A percentile compares a stretch with the other conserved stretches of the same genome.
phyloP scores from a whole-genome alignment of 1,140 invertebrate genomes.

The Pseudoatta argentina region DNA sequence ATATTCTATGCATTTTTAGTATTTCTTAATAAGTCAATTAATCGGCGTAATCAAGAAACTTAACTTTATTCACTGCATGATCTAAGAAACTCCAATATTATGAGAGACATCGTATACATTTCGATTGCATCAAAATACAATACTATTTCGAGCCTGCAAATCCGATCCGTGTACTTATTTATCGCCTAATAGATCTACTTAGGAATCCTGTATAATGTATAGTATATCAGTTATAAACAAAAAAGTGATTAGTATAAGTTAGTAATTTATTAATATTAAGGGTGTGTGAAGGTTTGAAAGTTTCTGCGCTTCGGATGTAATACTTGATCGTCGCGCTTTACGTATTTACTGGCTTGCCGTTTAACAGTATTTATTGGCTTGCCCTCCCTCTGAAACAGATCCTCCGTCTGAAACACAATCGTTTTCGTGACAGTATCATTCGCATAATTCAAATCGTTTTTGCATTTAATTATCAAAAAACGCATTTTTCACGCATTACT shows the following conservation, averaged over 20 bases:
- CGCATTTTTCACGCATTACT: neutral
- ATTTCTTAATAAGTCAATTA: neutral
- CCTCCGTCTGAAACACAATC: conserved; percentile 43
- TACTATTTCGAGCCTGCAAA: neutral
- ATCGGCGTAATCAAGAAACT: conserved; percentile 6
- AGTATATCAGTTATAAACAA: conserved; percentile 4
- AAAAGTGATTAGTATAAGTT: neutral
- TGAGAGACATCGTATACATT: neutral
- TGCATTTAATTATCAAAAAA: neutral
- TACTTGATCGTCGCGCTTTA: neutral
- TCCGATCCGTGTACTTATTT: neutral
- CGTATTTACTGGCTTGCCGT: neutral
- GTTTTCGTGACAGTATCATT: conserved; percentile 2
- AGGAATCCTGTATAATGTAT: neutral
- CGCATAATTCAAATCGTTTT: neutral
- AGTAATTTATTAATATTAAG: conserved; percentile 12
- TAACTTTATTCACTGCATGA: neutral
- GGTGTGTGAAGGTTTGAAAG: too few relatives aligned
- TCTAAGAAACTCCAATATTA: conserved; percentile 2
- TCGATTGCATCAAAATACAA: neutral
- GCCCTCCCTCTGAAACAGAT: neutral
- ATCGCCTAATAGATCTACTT: conserved; percentile 26
- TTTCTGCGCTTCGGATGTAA: neutral
- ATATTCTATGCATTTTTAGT: neutral
- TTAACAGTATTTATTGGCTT: too few relatives aligned